Evolutionary conservation across 1,140 invertebrate species (phyloP), one percentile per base, ranked within the genome.

Genomic region (Panagrolaimus sp.): DNA sequence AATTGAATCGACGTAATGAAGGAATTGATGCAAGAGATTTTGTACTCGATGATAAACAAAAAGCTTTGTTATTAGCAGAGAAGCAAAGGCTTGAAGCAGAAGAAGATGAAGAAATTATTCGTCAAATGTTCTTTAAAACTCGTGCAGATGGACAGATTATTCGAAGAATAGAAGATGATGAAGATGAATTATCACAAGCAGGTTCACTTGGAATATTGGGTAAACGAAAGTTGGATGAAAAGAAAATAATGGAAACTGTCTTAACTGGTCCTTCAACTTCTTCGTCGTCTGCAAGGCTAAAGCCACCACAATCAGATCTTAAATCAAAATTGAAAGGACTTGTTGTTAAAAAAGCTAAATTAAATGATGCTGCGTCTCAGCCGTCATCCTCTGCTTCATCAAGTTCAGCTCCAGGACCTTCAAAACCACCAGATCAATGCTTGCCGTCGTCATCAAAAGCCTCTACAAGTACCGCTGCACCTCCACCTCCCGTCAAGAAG

Each of bases 1-100:
- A 99, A 81, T 86, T 96, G 61, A 99, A 97, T 85, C 87, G 91
- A 70, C 86, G 93, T 20, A 90, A 96, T 13, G 72, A 76, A 45
- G 62, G 63, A 7, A 47, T 79, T 13, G 75, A 83, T 63, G 51
- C 75, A 5, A 63, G 79, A 5, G 69, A 61, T 9, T 74, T 72
- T 45, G 47, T 77, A 11, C 14, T 73, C 13, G 23, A 65, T 11
- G 66, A 77, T 1, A 72, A 71, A 9, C 42, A 73, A 23, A 65
- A 72, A 14, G 31, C 73, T 2, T n/a, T 82, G 0, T 62, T 73
- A 0, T 11, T 73, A 42, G 71, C 74, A 16, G 76, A 81, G 57
- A 16, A 57, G 25, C 61, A 72, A 4, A 66, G 66, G 38, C 31
- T 46, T 25, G 73, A 78, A 65, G 81, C 80, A 63, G 71, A 75